These are phyloP conservation scores for Vipera latastei DNA, from an alignment of 2,797 vertebrate genomes.

Conservation along the genomic window DNA sequence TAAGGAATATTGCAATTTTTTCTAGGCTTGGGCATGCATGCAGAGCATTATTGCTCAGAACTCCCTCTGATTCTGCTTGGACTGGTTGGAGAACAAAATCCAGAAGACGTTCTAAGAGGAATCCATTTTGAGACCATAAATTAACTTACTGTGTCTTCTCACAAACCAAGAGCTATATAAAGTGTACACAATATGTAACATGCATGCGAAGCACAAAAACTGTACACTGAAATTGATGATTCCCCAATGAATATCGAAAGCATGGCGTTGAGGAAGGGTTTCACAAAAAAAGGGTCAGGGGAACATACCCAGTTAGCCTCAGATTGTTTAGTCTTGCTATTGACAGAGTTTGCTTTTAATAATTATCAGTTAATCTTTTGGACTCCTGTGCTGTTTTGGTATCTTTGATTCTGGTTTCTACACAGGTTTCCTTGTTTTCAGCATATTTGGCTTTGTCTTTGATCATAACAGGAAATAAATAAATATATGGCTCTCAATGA, in stretches of 20 bases:
- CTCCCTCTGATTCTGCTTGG: not conserved
- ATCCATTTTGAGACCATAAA: not conserved
- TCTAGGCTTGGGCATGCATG: not conserved
- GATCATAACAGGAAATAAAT: not conserved
- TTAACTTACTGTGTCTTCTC: not conserved
- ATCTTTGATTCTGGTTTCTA: not conserved
- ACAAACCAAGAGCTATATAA: not conserved
- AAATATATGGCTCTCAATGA: not conserved
- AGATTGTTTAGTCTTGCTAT: no score
- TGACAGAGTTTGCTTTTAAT: not conserved
- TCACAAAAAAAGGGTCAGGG: not conserved
- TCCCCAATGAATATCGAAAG: not conserved
- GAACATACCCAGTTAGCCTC: not conserved
- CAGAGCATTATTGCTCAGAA: not conserved
- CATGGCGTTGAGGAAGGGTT: not conserved
- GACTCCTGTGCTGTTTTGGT: not conserved
- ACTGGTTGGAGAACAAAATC: not conserved
- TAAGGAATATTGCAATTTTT: not conserved
- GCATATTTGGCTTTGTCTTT: not conserved
- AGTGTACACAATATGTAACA: not conserved
- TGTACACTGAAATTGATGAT: not conserved
- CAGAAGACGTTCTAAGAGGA: not conserved
- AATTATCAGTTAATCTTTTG: not conserved
- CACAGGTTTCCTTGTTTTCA: not conserved
- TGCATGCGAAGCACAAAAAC: not conserved